These are phyloP conservation scores for Bubo blakistoni DNA, from an alignment of 2,113 vertebrate genomes.

Conservation along the genomic window DNA sequence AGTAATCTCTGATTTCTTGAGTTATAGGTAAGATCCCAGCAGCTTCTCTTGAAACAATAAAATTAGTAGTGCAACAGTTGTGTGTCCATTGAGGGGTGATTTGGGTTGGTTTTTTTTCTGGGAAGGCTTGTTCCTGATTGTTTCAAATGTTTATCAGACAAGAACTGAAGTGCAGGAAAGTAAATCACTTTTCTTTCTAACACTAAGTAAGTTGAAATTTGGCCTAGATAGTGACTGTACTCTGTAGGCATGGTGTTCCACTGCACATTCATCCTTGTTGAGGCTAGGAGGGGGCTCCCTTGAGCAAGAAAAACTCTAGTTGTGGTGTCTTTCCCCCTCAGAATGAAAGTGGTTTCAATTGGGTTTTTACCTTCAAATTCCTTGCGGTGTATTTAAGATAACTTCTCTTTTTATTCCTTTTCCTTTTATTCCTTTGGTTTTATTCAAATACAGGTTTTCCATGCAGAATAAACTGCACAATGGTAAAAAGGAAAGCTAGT, in stretches of 20 bases:
- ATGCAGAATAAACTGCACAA: neutral
- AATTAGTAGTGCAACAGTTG: neutral
- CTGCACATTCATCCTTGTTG: neutral
- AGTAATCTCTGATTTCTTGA: neutral
- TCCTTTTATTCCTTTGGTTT: neutral
- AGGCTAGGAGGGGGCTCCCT: neutral
- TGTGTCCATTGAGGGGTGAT: neutral
- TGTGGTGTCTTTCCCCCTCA: neutral
- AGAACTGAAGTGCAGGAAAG: neutral
- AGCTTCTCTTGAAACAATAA: neutral
- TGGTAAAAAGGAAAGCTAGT: neutral
- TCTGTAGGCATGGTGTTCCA: neutral
- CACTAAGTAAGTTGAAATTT: neutral
- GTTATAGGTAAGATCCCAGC: neutral
- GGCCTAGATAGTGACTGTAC: neutral
- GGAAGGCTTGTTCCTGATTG: neutral
- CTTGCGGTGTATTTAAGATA: neutral
- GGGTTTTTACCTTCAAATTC: neutral
- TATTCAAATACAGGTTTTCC: neutral
- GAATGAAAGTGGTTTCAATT: neutral
- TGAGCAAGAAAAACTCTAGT: neutral
- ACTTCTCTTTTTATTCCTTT: neutral
- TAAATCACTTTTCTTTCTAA: neutral
- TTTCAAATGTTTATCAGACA: neutral
- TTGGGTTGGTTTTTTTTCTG: neutral